A percentile compares a stretch with the other conserved stretches of the same genome.
phyloP scores from a whole-genome alignment of 1,140 invertebrate species.

The Elymnias hypermnestra region DNA sequence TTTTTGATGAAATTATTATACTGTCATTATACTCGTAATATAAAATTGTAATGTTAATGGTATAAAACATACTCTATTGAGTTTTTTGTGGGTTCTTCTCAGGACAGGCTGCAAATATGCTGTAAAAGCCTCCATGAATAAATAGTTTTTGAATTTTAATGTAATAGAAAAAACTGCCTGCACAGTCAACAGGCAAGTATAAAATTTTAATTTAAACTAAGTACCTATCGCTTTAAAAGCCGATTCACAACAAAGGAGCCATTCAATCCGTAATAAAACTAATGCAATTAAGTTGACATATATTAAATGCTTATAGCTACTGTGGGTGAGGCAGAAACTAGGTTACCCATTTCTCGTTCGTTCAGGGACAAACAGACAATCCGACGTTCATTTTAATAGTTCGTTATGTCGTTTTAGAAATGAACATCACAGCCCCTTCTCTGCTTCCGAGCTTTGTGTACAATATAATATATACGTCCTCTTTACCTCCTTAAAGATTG shows the following conservation, averaged over 20 bases:
- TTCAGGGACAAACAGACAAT: conserved; percentile 32
- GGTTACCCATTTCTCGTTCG: conserved; percentile 60
- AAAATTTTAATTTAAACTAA: neutral
- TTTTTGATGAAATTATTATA: no score
- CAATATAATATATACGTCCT: conserved; percentile 12
- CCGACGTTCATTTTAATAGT: conserved; percentile 25
- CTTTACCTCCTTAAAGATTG: neutral
- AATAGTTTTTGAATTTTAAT: no score
- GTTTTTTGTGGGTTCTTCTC: no score
- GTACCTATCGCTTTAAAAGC: neutral
- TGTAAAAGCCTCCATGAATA: no score
- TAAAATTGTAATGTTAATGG: no score
- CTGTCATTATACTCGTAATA: no score
- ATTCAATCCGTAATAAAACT: conserved; percentile 27
- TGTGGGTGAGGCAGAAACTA: conserved; percentile 55
- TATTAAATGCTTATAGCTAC: conserved; percentile 31
- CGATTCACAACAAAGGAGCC: neutral
- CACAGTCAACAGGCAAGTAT: neutral
- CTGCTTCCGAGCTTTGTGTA: conserved; percentile 10
- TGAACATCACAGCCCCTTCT: conserved; percentile 31
- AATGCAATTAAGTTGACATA: conserved; percentile 53
- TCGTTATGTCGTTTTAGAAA: conserved; percentile 41
- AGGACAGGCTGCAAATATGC: no score
- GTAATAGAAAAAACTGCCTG: neutral
- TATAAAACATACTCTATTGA: no score